Percentiles rank a stretch among this genome's conserved stretches.
Evolutionary conservation across 2,113 vertebrate genomes (phyloP).

Genomic region (Chrysochloris asiatica): DNA sequence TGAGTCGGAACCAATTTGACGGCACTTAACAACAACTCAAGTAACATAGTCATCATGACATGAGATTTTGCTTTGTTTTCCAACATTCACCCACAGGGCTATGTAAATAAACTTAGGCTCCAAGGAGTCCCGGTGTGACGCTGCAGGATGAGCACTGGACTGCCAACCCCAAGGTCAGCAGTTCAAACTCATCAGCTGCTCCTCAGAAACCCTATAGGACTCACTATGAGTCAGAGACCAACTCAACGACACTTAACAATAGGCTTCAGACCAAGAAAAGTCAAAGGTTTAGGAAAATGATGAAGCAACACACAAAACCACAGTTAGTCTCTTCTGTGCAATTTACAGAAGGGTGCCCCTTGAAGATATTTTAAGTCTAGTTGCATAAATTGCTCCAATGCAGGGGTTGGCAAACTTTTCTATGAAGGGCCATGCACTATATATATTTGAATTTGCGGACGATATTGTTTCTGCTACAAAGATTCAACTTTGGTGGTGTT

Average conservation of each 20-base stretch:
- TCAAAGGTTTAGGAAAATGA: neutral
- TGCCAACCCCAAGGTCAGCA: no score
- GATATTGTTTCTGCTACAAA: fast-evolving
- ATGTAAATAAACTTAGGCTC: no score
- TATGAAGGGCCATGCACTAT: fast-evolving
- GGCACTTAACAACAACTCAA: neutral
- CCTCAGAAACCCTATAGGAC: no score
- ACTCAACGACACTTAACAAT: neutral
- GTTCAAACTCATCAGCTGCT: no score
- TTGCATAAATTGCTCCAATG: neutral
- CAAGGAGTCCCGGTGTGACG: no score
- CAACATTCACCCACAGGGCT: neutral
- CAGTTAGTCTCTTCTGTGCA: neutral
- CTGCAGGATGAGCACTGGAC: no score
- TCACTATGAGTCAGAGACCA: neutral
- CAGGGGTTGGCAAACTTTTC: fast-evolving
- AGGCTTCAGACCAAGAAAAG: neutral
- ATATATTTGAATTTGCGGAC: neutral
- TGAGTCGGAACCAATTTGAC: no score
- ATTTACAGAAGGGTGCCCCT: neutral
- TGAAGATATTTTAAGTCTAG: neutral
- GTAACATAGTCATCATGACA: neutral
- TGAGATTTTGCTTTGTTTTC: fast-evolving
- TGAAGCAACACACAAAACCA: neutral
- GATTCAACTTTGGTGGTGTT: no score